These are phyloP conservation scores for Chrysaora quinquecirrha DNA, from an alignment of 30 jellyfish, hydroid and myxozoan species.

Conservation along the genomic window DNA sequence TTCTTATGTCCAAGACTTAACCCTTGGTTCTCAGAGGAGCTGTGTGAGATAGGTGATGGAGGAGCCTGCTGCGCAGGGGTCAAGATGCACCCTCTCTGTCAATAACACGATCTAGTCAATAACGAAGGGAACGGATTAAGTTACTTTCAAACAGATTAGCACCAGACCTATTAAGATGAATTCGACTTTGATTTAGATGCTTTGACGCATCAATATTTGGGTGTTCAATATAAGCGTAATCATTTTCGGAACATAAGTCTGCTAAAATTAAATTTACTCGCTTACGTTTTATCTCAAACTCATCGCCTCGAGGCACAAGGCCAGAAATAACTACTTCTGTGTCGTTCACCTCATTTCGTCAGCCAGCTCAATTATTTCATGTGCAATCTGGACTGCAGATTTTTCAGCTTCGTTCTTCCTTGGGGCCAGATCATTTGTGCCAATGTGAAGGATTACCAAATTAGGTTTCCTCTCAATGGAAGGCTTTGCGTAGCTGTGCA, in stretches of 20 bases:
- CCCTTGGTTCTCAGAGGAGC: neutral
- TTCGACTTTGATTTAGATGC: no score
- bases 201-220: no score
- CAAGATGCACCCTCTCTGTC: neutral
- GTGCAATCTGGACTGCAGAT: neutral
- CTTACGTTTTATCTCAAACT: conserved; percentile 1
- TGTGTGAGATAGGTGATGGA: no score
- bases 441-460: neutral
- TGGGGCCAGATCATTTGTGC: neutral
- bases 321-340: conserved; percentile 26
- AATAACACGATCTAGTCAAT: neutral
- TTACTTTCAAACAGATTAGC: neutral
- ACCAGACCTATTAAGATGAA: no score
- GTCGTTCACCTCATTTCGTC: neutral
- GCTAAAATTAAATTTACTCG: no score
- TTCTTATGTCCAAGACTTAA: no score
- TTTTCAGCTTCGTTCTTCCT: neutral
- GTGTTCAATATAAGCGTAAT: no score
- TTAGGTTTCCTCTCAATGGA: neutral
- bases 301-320: conserved; percentile 21
- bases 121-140: neutral
- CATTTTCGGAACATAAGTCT: no score
- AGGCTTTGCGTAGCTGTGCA: neutral
- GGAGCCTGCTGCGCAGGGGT: no score
- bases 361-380: conserved; percentile 16